Conservation (phyloP, 2,113 vertebrate species). For the human (Homo sapiens) region DNA sequence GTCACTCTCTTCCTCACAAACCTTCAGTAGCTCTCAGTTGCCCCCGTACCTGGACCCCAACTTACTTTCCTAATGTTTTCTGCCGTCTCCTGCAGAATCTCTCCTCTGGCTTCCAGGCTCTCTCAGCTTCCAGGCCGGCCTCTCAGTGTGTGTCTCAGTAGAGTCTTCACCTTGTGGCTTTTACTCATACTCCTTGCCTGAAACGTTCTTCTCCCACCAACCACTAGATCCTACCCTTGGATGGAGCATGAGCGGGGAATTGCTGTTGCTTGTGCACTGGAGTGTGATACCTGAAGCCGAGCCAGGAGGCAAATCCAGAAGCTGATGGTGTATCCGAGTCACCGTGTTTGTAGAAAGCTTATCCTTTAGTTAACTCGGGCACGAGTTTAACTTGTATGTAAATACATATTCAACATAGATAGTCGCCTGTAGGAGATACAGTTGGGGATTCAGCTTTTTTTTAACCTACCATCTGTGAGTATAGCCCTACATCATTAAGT, state of each 20-base stretch:
- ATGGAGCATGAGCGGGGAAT: not conserved
- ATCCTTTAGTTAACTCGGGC: not conserved
- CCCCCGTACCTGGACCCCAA: not conserved
- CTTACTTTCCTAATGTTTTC: not conserved
- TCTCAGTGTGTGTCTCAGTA: not conserved
- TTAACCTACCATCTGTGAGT: not conserved
- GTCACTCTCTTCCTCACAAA: not conserved
- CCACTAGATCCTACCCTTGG: not conserved
- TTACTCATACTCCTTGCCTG: not conserved
- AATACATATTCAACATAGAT: not conserved
- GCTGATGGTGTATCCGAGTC: not conserved
- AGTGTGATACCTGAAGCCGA: not conserved
- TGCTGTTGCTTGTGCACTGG: not conserved
- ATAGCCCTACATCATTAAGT: not conserved
- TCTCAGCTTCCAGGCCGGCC: not conserved
- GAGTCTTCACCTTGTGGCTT: not conserved
- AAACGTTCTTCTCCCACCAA: not conserved
- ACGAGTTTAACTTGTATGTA: not conserved
- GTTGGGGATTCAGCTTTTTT: not conserved
- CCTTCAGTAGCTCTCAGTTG: not conserved
- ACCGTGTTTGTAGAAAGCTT: not conserved
- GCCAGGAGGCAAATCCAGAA: not conserved
- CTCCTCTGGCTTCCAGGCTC: not conserved
- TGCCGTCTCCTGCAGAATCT: not conserved
- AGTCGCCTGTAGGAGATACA: not conserved